Base-by-base conservation (phyloP, 1,140 invertebrate genomes). In the Pseudoatta argentina region DNA sequence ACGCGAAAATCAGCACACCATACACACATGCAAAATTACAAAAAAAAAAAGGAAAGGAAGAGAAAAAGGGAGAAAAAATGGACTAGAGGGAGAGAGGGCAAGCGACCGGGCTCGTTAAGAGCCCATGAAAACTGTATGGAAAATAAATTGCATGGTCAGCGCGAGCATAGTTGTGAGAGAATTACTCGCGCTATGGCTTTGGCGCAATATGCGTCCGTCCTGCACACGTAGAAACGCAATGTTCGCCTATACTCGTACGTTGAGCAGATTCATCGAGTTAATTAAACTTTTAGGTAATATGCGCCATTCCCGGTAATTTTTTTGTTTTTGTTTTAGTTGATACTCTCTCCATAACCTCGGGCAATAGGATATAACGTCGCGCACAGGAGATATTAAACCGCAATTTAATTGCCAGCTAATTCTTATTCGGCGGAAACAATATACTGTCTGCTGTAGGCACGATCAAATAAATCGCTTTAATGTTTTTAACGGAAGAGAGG, bases 101-200 rank as follows among this genome's bases (percentile, higher is more conserved):
- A 39, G 69, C 39, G 69, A 69, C 63, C 78, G 78, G 91, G 86
- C 91, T 92, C 89, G 91, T 92, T 92, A 92, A 92, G 91, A 82
- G 87, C 78, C 86, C 85, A 89, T 90, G 91, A 92, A 92, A 92
- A 92, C 90, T 92, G 89, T 83, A 87, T 82, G 82, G 89, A 88
- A 88, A 91, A 91, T 92, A 90, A 92, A 92, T 92, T 92, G 91
- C 90, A 82, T 67, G 86, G 78, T 73, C 57, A 59, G 72, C 85
- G 69, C 63, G 69, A 75, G 66, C 67, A 53, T 51, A 79, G 86
- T 75, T 67, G 75, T 63, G 77, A 83, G 86, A 85, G 79, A 89
- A 89, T 90, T 88, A 85, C 57, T 77, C 55, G 76, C 73, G 61
- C 44, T 85, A 87, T 85, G 53, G 67, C 66, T 83, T 87, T 87